Conservation (phyloP, 2,113 vertebrate species). For the Pristiophorus japonicus region DNA sequence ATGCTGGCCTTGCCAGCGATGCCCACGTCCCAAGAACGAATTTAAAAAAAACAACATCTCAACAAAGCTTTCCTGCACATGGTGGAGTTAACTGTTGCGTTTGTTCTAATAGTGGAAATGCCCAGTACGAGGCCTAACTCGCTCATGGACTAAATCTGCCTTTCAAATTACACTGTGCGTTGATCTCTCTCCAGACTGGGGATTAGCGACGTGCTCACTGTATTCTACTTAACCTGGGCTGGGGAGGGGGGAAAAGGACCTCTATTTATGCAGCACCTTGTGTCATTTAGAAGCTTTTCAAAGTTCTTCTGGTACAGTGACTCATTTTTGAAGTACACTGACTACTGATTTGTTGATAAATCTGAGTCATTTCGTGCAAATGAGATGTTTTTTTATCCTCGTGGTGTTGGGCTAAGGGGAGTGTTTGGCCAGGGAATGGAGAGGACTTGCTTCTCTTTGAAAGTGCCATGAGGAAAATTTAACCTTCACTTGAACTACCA, state of each 20-base stretch:
- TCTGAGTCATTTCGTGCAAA: background rate
- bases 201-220: background rate
- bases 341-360: background rate
- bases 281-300: background rate
- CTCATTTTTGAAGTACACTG: background rate
- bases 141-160: background rate
- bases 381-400: background rate
- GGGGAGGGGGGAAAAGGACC: background rate
- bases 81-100: background rate
- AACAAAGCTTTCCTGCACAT: background rate
- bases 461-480: background rate
- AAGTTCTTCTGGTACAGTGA: background rate
- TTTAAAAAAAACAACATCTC: background rate
- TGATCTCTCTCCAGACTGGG: background rate
- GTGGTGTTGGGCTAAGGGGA: background rate
- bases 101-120: background rate
- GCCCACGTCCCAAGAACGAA: too few relatives aligned
- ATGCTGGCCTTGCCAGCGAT: too few relatives aligned
- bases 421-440: background rate
- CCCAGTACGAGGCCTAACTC: background rate
- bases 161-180: background rate
- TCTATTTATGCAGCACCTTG: background rate
- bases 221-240: background rate
- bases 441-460: background rate
- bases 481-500: background rate